Percentiles rank a stretch among this genome's conserved stretches.
Evolutionary conservation across 2,888 invertebrate species (phyloP).

Genomic region (Drosophila atripex): DNA sequence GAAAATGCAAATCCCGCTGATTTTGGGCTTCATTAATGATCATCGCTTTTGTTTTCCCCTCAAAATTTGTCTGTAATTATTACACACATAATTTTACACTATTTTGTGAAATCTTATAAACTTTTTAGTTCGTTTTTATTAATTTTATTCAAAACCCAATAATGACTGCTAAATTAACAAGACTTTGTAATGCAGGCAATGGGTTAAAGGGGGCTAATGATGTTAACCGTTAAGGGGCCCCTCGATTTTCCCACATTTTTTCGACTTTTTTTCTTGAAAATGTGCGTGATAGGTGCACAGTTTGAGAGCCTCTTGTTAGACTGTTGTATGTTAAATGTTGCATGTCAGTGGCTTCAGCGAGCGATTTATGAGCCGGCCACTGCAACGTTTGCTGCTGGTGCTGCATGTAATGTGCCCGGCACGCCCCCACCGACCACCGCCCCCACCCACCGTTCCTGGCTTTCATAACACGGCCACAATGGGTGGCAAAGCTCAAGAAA

Average conservation of each 20-base stretch:
- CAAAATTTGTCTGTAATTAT: neutral
- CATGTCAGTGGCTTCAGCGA: constrained; percentile 14
- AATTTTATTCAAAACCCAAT: neutral
- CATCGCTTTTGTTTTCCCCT: neutral
- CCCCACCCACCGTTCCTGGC: constrained; percentile 5
- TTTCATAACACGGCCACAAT: constrained; percentile 51
- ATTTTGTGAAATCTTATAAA: no score
- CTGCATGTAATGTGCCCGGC: constrained; percentile 29
- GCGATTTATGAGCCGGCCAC: constrained; percentile 34
- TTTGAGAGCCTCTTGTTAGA: constrained; percentile 27
- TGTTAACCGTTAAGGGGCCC: no score
- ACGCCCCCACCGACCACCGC: constrained; percentile 29
- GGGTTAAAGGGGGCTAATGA: constrained; percentile 1
- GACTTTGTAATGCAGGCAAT: neutral
- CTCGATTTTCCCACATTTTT: neutral
- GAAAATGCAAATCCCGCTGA: constrained; percentile 10
- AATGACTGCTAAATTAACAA: neutral
- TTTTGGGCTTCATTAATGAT: constrained; percentile 16
- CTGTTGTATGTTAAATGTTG: constrained; percentile 16
- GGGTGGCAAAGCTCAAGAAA: constrained; percentile 29
- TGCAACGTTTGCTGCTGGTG: constrained; percentile 26
- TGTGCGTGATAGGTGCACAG: constrained; percentile 18
- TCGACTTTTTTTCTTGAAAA: neutral
- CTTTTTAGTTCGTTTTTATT: neutral
- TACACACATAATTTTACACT: no score